These are phyloP conservation scores for Pelecanus crispus DNA, from an alignment of 2,113 vertebrate species.

Conservation along the genomic window DNA sequence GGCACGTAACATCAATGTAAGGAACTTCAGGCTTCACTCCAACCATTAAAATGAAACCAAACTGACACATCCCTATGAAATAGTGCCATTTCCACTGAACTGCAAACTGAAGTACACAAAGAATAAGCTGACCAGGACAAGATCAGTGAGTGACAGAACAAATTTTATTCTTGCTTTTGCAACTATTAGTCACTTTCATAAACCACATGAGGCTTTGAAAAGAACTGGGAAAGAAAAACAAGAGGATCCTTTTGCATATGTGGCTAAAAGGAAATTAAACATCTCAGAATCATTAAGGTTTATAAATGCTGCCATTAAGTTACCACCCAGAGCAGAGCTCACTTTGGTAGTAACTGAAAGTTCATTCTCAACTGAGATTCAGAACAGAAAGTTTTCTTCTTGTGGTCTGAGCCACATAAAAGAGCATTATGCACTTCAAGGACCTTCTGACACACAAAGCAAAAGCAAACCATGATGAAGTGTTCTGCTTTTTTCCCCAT, in stretches of 20 bases:
- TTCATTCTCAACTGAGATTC: background rate
- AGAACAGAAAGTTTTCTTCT: background rate
- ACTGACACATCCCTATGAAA: background rate
- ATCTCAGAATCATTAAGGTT: background rate
- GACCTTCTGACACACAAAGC: background rate
- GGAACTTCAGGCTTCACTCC: background rate
- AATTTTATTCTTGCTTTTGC: background rate
- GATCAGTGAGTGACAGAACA: background rate
- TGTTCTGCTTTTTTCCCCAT: background rate
- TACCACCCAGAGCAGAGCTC: background rate
- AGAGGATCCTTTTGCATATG: background rate
- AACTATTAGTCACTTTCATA: background rate
- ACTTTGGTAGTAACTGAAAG: background rate
- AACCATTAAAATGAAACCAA: background rate
- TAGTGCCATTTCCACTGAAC: background rate
- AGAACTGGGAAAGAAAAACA: background rate
- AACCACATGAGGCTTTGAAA: background rate
- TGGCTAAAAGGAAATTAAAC: background rate
- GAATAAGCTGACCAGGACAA: background rate
- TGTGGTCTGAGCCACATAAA: constrained; percentile 2
- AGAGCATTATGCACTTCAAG: background rate
- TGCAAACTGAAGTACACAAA: background rate
- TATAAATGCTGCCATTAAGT: background rate
- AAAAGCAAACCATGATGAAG: background rate
- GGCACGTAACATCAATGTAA: background rate